Base-by-base conservation (phyloP, 2,888 invertebrate species). In the Heteromurus nitidus region DNA sequence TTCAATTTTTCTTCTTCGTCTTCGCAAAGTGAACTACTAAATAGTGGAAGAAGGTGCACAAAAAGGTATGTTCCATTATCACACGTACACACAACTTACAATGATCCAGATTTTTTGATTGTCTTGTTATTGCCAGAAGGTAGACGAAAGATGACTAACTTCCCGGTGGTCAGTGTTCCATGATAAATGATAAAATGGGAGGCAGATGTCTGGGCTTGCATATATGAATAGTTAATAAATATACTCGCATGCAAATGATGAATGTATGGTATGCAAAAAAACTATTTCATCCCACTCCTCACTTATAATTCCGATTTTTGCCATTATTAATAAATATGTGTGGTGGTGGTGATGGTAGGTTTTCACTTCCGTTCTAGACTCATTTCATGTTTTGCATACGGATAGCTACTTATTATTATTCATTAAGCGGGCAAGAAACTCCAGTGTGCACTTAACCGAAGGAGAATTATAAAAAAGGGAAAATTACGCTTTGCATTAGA, bases 371-470 rank as follows among this genome's bases (percentile, higher is more conserved):
- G 79, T 55, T 79, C 79, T 65, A 44, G n/a, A 72, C 65, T 72
- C 55, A 28, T 79, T 77, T 68, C 77, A 77, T 77, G 77, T 79
- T 79, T 79, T 72, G 79, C 79, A 72, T 79, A 72, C 72, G 55
- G 65, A 79, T 79, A 65, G 72, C 79, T 70, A 72, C 79, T 79
- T 79, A 79, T 79, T 79, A 79, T 44, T 70, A 72, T 72, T 79
- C 70, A 79, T 72, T 79, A 79, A 72, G 65, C 72, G 72, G 42
- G 36, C 77, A 77, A 77, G 69, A 60, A 72, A 79, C 79, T 79
- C 55, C 55, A 77, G 65, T 67, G 69, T 65, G 70, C 72, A 79
- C 55, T 70, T 65, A 65, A 16, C 28, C 44, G 26, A 42, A 31
- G 24, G 24, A 31, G 36, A n/a, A 20, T 60, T 58, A 3, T 31